Conservation (phyloP, 2,797 vertebrate genomes). For the Sebastes ruberrimus region DNA sequence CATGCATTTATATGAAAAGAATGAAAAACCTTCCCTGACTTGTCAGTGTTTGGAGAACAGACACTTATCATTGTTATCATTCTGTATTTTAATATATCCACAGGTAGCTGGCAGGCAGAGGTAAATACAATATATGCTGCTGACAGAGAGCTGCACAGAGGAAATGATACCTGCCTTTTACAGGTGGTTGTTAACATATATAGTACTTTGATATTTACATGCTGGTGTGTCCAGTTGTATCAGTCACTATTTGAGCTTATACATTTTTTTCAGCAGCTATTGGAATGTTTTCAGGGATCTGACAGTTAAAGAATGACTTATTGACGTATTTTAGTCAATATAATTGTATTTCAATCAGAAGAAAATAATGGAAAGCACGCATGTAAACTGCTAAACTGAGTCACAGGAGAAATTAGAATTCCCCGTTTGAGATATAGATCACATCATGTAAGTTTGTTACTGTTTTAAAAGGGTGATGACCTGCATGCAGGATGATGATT, state of each 20-base stretch:
- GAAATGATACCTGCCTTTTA: background rate
- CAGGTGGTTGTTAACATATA: background rate
- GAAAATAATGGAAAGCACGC: background rate
- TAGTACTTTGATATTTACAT: background rate
- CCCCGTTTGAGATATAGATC: background rate
- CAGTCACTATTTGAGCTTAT: background rate
- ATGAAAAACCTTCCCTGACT: background rate
- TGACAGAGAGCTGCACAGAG: background rate
- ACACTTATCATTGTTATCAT: slow-evolving; percentile 1
- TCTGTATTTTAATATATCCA: background rate
- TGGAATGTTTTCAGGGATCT: background rate
- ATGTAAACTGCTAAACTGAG: background rate
- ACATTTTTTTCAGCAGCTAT: background rate
- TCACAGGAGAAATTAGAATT: background rate
- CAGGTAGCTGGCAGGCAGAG: background rate
- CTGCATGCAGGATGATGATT: background rate
- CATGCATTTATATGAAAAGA: background rate
- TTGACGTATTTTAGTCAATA: background rate
- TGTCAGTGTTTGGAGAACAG: slow-evolving; percentile 25
- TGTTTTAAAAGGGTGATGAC: background rate
- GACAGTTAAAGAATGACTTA: background rate
- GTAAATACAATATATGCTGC: background rate
- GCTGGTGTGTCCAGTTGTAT: background rate
- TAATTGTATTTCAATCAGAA: background rate
- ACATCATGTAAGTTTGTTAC: background rate